Conservation (phyloP, 2,113 vertebrate species). For the Apteryx mantelli region DNA sequence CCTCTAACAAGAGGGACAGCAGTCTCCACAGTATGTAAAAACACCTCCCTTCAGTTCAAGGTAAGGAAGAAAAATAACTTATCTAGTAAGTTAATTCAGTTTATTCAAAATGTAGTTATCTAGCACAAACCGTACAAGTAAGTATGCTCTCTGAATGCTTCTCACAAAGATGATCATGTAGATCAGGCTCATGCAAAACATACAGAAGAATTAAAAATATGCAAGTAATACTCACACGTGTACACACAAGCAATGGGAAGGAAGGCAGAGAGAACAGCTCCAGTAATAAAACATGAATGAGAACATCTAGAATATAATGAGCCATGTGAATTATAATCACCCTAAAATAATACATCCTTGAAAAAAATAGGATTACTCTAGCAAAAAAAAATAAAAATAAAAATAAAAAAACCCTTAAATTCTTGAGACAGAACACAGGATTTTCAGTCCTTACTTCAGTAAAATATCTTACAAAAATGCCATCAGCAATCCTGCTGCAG, state of each 20-base stretch:
- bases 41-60: not conserved
- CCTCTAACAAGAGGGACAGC: not conserved
- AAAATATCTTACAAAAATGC: not conserved
- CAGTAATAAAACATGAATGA: conserved; percentile 21
- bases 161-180: not conserved
- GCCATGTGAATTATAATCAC: not conserved
- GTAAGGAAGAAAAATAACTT: not conserved
- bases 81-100: not conserved
- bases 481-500: not conserved
- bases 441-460: not conserved
- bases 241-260: not conserved
- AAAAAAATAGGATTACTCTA: not conserved
- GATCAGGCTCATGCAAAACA: not conserved
- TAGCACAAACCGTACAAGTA: not conserved
- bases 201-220: not conserved
- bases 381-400: not conserved
- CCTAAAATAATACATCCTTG: conserved; percentile 9
- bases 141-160: not conserved
- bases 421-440: not conserved
- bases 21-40: not conserved
- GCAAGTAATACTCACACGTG: not conserved
- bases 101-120: not conserved
- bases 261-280: not conserved
- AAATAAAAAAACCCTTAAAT: not conserved
- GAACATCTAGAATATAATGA: conserved; percentile 7